phyloP scores from a whole-genome alignment of 92 coral and sea anemone species.

The Pocillopora meandrina region DNA sequence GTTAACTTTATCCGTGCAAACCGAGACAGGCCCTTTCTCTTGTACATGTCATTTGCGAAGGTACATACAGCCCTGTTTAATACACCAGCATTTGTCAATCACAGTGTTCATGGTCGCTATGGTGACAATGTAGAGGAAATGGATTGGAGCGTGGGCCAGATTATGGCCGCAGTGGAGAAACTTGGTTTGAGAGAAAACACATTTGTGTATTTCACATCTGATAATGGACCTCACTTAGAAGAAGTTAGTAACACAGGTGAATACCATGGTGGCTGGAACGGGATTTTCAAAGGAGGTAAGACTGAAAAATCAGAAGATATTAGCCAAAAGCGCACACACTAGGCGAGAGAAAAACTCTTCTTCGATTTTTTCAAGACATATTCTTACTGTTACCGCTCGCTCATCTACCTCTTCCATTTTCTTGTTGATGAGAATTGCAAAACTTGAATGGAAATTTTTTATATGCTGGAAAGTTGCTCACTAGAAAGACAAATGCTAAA shows the following conservation, averaged over 20 bases:
- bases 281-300: constrained; percentile 79
- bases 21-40: constrained; percentile 66
- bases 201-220: constrained; percentile 85
- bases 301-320: neutral
- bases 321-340: no score
- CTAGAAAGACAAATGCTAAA: no score
- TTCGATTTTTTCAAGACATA: no score
- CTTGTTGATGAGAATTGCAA: no score
- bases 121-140: constrained; percentile 93
- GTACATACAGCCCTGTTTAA: constrained; percentile 77
- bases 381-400: no score
- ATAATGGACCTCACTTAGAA: constrained; percentile 82
- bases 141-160: constrained; percentile 93
- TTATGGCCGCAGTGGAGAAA: constrained; percentile 55
- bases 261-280: constrained; percentile 78
- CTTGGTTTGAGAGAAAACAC: constrained; percentile 73
- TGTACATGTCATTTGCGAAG: constrained; percentile 77
- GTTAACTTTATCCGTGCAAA: constrained; percentile 60
- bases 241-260: constrained; percentile 48
- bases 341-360: no score
- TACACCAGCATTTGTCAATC: constrained; percentile 58
- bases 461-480: no score
- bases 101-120: constrained; percentile 78
- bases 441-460: no score
- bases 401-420: no score